Evolutionary conservation across 2,113 vertebrate species (phyloP).

Genomic region (Trichechus manatus): DNA sequence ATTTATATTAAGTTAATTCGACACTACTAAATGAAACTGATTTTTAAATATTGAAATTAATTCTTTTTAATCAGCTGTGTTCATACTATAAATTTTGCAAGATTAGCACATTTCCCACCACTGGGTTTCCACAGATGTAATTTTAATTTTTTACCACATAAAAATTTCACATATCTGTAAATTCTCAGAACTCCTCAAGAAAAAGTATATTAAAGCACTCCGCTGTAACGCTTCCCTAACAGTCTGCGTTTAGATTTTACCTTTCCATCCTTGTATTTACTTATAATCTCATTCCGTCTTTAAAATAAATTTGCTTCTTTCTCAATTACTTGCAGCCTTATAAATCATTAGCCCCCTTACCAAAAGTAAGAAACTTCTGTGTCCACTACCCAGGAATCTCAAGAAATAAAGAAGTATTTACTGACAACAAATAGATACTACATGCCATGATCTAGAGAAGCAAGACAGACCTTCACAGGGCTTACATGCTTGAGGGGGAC

Average conservation of each 20-base stretch:
- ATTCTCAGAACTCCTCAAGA: constrained; percentile 20
- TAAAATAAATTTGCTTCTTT: constrained; percentile 17
- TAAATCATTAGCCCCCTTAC: not conserved
- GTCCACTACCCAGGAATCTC: not conserved
- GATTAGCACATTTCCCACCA: not conserved
- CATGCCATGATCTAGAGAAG: not conserved
- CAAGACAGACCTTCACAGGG: not conserved
- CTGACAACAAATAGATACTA: not conserved
- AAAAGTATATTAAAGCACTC: constrained; percentile 4
- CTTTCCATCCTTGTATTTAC: not conserved
- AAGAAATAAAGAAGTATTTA: constrained; percentile 4
- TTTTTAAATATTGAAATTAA: constrained; percentile 46
- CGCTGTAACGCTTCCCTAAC: constrained; percentile 20
- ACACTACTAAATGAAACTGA: not conserved
- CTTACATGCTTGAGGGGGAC: not conserved
- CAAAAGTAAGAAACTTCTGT: not conserved
- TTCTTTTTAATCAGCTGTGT: constrained; percentile 20
- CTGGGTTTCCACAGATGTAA: not conserved
- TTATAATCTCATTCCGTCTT: not conserved
- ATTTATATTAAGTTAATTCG: not conserved
- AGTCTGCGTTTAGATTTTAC: not conserved
- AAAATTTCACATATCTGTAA: constrained; percentile 5
- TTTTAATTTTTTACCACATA: constrained; percentile 43
- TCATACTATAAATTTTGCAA: not conserved
- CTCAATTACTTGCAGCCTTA: not conserved